Evolutionary conservation across 1,140 invertebrate species (phyloP).

Genomic region (Drosophila kohkoa): DNA sequence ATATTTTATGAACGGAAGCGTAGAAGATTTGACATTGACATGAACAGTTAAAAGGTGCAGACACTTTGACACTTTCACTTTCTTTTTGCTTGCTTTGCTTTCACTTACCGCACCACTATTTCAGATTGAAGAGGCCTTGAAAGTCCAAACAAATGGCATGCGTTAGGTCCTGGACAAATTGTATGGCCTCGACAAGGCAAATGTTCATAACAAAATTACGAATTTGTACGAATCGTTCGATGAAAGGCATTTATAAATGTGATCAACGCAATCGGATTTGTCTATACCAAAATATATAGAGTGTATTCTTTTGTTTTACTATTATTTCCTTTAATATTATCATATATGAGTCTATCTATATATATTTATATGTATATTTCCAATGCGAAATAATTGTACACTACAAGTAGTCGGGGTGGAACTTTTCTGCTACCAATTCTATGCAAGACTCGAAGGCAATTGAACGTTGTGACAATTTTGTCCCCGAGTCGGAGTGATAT

Average conservation of each 20-base stretch:
- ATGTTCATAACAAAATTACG: slow-evolving; percentile 80
- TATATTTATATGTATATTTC: slow-evolving; percentile 55
- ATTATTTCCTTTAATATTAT: slow-evolving; percentile 12
- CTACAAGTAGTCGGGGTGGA: slow-evolving; percentile 3
- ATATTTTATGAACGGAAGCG: slow-evolving; percentile 29
- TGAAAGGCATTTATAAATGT: slow-evolving; percentile 76
- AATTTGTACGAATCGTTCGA: slow-evolving; percentile 72
- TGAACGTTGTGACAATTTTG: slow-evolving; percentile 50
- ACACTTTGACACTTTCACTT: slow-evolving; percentile 40
- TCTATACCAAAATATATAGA: slow-evolving; percentile 42
- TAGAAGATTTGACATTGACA: slow-evolving; percentile 13
- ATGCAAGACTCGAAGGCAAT: slow-evolving; percentile 61
- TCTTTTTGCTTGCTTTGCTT: slow-evolving; percentile 13
- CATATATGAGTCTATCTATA: slow-evolving; percentile 5
- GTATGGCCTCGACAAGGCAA: slow-evolving; percentile 73
- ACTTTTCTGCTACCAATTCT: slow-evolving; percentile 64
- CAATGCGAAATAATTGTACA: slow-evolving; percentile 47
- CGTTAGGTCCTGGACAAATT: slow-evolving; percentile 73
- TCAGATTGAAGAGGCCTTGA: slow-evolving; percentile 62
- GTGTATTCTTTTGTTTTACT: slow-evolving; percentile 9
- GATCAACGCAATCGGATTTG: slow-evolving; percentile 49
- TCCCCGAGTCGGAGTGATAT: not conserved
- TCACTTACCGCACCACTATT: slow-evolving; percentile 65
- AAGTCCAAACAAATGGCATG: slow-evolving; percentile 76
- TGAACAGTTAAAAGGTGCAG: slow-evolving; percentile 29